Base-by-base conservation (phyloP, 2,113 vertebrate genomes). In the Saimiri boliviensis region DNA sequence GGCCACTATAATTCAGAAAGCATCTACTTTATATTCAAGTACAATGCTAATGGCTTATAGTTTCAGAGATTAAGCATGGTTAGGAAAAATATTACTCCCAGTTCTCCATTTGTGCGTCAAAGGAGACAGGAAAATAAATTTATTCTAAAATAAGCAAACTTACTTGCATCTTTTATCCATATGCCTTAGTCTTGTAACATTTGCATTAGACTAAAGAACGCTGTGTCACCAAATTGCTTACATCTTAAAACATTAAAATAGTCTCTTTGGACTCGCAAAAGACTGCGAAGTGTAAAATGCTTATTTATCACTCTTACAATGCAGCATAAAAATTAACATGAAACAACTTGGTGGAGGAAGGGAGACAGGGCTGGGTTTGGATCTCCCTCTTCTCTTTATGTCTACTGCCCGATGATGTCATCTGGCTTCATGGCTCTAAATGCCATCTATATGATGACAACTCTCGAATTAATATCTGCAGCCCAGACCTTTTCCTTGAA, bases 1-100 rank as follows among this genome's bases (percentile, higher is more conserved):
- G 93, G 96, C 68, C 70, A 40, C 54, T 97, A 42, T 98, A 98
- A 98, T 96, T 98, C 96, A 98, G 93, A 95, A 98, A 98, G 74
- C 47, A 96, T 97, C 85, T 83, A 91, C 96, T 98, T 95, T 97
- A 52, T 97, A 97, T 92, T 96, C 89, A 98, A 87, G 76, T 96
- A 95, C 95, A 90, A 95, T 90, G 86, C 42, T 98, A 98, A 98
- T 97, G 85, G 93, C 60, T 97, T 98, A 96, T 91, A 97, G 86
- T 98, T 98, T 96, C 74, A 90, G 96, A 91, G 86, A 97, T 93
- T 96, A 95, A 60, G 90, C 95, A 86, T 40, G 84, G 93, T 82
- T 96, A 83, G 63, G 82, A 97, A 98, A 98, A 98, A 97, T 97
- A 97, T 87, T 95, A 86, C 74, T 96, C 96, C 71, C 80, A 68